Evolutionary conservation across 37 sponge, comb jelly and placozoan species (phyloP).

Genomic region (Dysidea cf. avara): DNA sequence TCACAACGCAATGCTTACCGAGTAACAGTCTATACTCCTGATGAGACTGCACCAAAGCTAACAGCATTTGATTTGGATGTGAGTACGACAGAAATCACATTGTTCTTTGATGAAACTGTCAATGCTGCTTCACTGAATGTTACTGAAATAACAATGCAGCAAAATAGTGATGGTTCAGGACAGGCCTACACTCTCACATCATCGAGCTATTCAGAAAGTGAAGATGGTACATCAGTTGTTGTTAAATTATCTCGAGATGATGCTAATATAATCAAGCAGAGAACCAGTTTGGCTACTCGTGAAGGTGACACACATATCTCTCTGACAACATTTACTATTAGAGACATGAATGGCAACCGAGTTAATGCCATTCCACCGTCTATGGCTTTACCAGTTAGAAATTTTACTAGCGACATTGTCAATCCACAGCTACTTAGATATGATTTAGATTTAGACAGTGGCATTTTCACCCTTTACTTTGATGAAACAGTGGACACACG

Average conservation of each 20-base stretch:
- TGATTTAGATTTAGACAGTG: slow-evolving; percentile 70
- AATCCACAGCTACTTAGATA: slow-evolving; percentile 48
- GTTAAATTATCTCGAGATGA: slow-evolving; percentile 53
- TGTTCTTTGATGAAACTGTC: slow-evolving; percentile 85
- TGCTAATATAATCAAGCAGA: slow-evolving; percentile 77
- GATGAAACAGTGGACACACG: slow-evolving; percentile 76
- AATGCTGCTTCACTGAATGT: slow-evolving; percentile 66
- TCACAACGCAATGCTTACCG: slow-evolving; percentile 18
- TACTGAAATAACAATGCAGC: slow-evolving; percentile 55
- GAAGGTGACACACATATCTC: slow-evolving; percentile 36
- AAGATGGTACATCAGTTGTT: slow-evolving; percentile 35
- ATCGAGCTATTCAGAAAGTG: slow-evolving; percentile 25
- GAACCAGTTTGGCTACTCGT: slow-evolving; percentile 59
- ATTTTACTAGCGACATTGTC: slow-evolving; percentile 55
- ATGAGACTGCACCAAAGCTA: slow-evolving; percentile 59
- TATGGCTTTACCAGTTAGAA: slow-evolving; percentile 44
- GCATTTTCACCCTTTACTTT: slow-evolving; percentile 65
- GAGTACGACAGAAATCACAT: slow-evolving; percentile 38
- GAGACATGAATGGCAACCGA: slow-evolving; percentile 80
- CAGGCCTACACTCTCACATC: slow-evolving; percentile 38
- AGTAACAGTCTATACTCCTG: slow-evolving; percentile 54
- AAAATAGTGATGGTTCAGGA: slow-evolving; percentile 48
- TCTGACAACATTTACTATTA: slow-evolving; percentile 56
- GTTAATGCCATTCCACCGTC: slow-evolving; percentile 15
- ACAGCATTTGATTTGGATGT: slow-evolving; percentile 63